A percentile compares a stretch with the other conserved stretches of the same genome.
phyloP scores from a whole-genome alignment of 2,888 invertebrate species.

The Himalopsyche anomala region DNA sequence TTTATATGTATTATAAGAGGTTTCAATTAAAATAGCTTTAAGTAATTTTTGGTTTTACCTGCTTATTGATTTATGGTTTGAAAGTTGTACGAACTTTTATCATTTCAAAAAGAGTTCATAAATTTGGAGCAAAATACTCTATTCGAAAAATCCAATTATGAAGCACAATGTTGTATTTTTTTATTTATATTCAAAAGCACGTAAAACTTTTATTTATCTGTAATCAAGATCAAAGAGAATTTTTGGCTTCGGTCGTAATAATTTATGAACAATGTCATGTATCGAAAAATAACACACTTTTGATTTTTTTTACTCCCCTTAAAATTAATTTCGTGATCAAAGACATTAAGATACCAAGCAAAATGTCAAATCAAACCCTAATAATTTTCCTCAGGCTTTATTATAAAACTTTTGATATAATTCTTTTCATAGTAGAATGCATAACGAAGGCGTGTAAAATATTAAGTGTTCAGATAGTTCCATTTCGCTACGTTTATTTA shows the following conservation, averaged over 20 bases:
- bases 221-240: slow-evolving; percentile 13
- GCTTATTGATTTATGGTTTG: too few species aligned
- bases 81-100: too few species aligned
- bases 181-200: slow-evolving; percentile 26
- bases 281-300: slow-evolving; percentile 54
- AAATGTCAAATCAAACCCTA: slow-evolving; percentile 14
- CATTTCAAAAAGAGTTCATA: too few species aligned
- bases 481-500: not conserved
- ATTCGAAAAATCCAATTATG: too few species aligned
- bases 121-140: too few species aligned
- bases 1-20: too few species aligned
- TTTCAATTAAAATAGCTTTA: too few species aligned
- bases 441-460: not conserved
- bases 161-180: not conserved
- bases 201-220: slow-evolving; percentile 24
- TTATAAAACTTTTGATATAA: not conserved
- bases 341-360: slow-evolving; percentile 46
- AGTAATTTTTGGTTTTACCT: too few species aligned
- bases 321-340: slow-evolving; percentile 58
- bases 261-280: slow-evolving; percentile 49
- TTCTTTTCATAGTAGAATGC: slow-evolving; percentile 2
- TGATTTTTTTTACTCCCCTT: slow-evolving; percentile 49
- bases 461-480: not conserved
- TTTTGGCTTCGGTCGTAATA: slow-evolving; percentile 26
- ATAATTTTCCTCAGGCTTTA: slow-evolving; percentile 1